Base-by-base conservation (phyloP, 2,113 vertebrate genomes). In the Tenebrosternarchus preto region DNA sequence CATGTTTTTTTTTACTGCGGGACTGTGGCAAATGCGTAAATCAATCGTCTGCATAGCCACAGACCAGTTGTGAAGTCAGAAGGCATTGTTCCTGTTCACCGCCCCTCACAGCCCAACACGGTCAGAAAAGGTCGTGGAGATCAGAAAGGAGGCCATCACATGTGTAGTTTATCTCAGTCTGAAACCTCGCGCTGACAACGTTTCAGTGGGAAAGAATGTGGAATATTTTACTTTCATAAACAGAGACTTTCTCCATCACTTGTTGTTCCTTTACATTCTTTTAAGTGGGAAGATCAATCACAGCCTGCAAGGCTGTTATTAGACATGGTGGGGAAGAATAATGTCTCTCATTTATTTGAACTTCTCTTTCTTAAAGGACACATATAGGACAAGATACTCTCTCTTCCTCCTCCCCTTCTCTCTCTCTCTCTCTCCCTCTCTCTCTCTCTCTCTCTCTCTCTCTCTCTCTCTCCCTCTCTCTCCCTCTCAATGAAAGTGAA, bases 271-370 rank as follows among this genome's bases (percentile, higher is more conserved):
- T 25, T 27, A 29, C 36, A 31, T 78, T 57, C 70, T 72, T 78
- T 82, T 46, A 76, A 57, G 36, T 53, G 43, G 39, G 20, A 68
- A 83, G 60, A 85, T 88, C 72, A 76, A 77, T 85, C 82, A 84
- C 16, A 8, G 71, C 55, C 31, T 3, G 12, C 69, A 12, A 69
- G 15, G 53, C 78, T 85, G 84, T 85, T 88, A 84, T 87, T 78
- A 73, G 57, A 84, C 24, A 43, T 68, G 71, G 75, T 72, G 9
- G 55, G 22, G 29, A 70, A 55, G 73, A 82, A 64, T 78, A 83
- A 77, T 70, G 73, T 78, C 73, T 22, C 24, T 82, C 69, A 82
- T 84, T 86, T 85, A 74, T 86, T 85, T 86, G 70, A 50, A 67
- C 76, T 73, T 85, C 72, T 59, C 27, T 24, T 19, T 5, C 56